Conservation (phyloP, 2,888 invertebrate genomes). For the Cantharis rufa region DNA sequence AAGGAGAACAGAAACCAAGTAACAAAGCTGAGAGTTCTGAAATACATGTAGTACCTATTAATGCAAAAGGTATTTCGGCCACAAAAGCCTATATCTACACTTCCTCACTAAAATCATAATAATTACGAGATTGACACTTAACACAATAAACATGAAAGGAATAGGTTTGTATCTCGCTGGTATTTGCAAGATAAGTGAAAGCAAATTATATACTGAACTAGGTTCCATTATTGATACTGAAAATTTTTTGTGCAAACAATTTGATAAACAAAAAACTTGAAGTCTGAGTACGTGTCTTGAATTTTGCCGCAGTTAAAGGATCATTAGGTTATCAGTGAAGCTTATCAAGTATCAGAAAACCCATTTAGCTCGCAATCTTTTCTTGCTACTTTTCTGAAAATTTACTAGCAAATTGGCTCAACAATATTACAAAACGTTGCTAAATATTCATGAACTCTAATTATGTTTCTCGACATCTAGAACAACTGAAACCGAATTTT, state of each 20-base stretch:
- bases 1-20: neutral
- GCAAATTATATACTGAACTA: neutral
- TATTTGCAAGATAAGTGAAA: neutral
- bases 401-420: neutral
- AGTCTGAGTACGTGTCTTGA: conserved; percentile 11
- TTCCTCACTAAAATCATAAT: neutral
- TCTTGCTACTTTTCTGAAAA: neutral
- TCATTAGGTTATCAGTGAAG: conserved; percentile 18
- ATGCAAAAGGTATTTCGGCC: neutral
- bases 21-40: neutral
- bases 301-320: conserved; percentile 9
- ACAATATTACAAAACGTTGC: neutral
- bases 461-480: neutral
- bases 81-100: neutral
- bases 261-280: neutral
- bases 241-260: neutral
- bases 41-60: neutral
- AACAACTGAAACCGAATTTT: neutral
- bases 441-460: neutral
- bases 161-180: neutral
- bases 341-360: conserved; percentile 13
- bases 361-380: conserved; percentile 15
- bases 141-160: neutral
- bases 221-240: neutral
- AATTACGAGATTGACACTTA: neutral